These are phyloP conservation scores for Byasa hedistus DNA, from an alignment of 2,888 invertebrate genomes.

Conservation along the genomic window DNA sequence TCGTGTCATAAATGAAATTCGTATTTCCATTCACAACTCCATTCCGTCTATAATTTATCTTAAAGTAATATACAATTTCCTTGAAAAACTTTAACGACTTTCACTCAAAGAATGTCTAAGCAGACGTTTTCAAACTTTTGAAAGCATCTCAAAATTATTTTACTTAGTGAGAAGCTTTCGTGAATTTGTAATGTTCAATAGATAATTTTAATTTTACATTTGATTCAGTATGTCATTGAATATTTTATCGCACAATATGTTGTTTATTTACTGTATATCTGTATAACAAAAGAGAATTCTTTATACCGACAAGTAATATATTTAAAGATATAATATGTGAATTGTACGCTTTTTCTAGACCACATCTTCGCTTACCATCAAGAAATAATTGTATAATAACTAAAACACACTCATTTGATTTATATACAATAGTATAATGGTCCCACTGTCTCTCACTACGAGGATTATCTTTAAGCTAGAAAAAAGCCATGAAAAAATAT, in stretches of 20 bases:
- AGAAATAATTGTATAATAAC: not conserved
- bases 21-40: too few relatives aligned
- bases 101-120: slow-evolving; percentile 5
- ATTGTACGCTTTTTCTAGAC: too few relatives aligned
- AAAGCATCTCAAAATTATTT: slow-evolving; percentile 12
- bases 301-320: not conserved
- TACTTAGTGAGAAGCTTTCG: slow-evolving; percentile 2
- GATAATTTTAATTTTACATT: not conserved
- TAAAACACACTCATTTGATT: not conserved
- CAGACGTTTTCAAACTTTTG: slow-evolving; percentile 1
- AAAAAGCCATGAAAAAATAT: too few relatives aligned
- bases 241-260: not conserved
- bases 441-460: too few relatives aligned
- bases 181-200: slow-evolving; percentile 4
- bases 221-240: too few relatives aligned
- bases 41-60: not conserved
- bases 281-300: not conserved
- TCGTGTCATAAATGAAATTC: too few relatives aligned
- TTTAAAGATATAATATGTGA: not conserved
- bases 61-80: not conserved
- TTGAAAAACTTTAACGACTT: not conserved
- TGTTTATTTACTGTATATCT: not conserved
- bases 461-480: too few relatives aligned
- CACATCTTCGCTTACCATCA: not conserved
- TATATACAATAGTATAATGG: too few relatives aligned